These are phyloP conservation scores for Eulacestoma nigropectus DNA, from an alignment of 2,113 vertebrate genomes.

Conservation along the genomic window DNA sequence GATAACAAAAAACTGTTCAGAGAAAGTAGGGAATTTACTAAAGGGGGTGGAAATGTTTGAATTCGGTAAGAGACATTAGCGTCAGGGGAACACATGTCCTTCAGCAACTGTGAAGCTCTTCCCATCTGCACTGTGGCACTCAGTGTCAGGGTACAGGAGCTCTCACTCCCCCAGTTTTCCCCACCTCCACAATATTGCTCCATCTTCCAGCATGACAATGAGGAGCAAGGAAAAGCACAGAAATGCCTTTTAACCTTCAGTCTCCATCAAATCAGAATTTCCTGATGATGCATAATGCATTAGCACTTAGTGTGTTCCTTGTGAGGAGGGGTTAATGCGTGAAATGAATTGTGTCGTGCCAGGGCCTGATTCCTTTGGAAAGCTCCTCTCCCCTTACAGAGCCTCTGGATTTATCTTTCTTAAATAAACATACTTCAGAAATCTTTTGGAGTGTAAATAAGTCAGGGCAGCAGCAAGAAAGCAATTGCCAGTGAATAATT, in stretches of 20 bases:
- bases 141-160: not conserved
- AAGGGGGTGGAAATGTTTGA: not conserved
- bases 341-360: not conserved
- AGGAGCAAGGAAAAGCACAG: not conserved
- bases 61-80: not conserved
- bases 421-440: constrained; percentile 59
- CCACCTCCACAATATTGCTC: not conserved
- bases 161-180: not conserved
- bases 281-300: not conserved
- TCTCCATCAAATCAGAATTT: not conserved
- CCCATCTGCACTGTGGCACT: not conserved
- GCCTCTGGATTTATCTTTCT: constrained; percentile 24
- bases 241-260: not conserved
- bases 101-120: rapidly evolving
- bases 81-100: not conserved
- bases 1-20: not conserved
- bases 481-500: constrained; percentile 24
- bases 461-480: constrained; percentile 35
- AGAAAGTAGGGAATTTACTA: not conserved
- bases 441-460: constrained; percentile 31
- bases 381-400: not conserved
- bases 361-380: not conserved
- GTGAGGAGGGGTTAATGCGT: not conserved
- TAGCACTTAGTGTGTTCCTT: not conserved
- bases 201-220: not conserved